These are phyloP conservation scores for Diphyllodes magnificus DNA, from an alignment of 2,113 vertebrate genomes.

Conservation along the genomic window DNA sequence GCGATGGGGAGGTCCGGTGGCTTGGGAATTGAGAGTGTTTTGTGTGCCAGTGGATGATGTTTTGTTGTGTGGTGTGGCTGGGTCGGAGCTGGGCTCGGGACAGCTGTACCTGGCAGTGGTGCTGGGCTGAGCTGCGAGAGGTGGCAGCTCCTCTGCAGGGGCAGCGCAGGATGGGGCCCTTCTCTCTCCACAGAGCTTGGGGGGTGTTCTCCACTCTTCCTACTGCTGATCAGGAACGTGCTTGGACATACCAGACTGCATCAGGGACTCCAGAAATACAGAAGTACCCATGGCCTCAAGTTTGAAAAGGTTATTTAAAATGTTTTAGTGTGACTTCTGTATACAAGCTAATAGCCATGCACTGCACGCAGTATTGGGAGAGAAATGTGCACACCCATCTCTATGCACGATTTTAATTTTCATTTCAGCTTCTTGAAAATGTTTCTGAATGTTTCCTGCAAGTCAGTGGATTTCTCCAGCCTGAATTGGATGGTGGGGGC, in stretches of 20 bases:
- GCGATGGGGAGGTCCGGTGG: fast-evolving
- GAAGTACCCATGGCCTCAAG: background rate
- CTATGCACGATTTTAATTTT: background rate
- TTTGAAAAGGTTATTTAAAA: background rate
- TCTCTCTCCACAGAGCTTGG: background rate
- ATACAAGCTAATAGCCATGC: background rate
- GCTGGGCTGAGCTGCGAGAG: background rate
- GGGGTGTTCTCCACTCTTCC: background rate
- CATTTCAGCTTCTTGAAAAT: background rate
- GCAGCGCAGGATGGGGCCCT: background rate
- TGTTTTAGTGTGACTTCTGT: background rate
- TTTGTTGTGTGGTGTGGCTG: background rate
- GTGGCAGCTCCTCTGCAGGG: background rate
- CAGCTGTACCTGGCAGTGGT: background rate
- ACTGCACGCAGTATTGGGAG: fast-evolving
- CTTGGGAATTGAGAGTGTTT: background rate
- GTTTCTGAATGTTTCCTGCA: background rate
- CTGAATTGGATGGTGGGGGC: background rate
- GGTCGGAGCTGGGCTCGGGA: fast-evolving
- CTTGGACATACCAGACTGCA: background rate
- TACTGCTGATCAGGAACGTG: fast-evolving
- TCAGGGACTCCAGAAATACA: background rate
- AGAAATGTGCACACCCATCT: background rate
- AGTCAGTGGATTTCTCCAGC: background rate
- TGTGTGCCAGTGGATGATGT: background rate